A percentile compares a stretch with the other conserved stretches of the same genome.
These are phyloP conservation scores for Pissodes strobi DNA, from an alignment of 1,140 invertebrate species.

Conservation along the genomic window DNA sequence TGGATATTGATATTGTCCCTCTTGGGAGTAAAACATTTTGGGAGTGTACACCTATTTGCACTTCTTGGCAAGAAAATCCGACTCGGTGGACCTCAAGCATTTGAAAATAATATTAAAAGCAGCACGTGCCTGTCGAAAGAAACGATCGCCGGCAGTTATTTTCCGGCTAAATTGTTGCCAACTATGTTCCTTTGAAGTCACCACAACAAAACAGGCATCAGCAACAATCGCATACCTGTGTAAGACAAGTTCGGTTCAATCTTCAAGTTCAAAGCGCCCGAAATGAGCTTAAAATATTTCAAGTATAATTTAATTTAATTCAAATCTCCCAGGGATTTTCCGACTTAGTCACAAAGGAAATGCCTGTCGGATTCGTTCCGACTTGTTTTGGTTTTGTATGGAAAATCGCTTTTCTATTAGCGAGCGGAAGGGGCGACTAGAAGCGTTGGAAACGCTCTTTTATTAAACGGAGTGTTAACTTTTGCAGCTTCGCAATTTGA, in stretches of 20 bases:
- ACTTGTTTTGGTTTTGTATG: constrained; percentile 1
- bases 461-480: constrained; percentile 5
- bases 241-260: constrained; percentile 13
- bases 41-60: too few relatives aligned
- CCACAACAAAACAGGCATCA: constrained; percentile 5
- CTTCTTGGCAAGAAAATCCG: too few relatives aligned
- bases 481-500: too few relatives aligned
- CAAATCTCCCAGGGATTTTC: constrained; percentile 2
- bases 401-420: constrained; percentile 1
- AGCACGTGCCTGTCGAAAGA: too few relatives aligned
- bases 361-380: too few relatives aligned
- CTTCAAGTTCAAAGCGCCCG: constrained; percentile 9
- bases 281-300: constrained; percentile 12
- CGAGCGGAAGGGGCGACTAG: background rate
- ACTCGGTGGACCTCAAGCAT: too few relatives aligned
- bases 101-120: too few relatives aligned
- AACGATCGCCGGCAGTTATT: too few relatives aligned
- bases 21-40: too few relatives aligned
- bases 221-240: constrained; percentile 16
- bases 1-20: too few relatives aligned
- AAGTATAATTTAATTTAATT: constrained; percentile 9
- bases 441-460: background rate
- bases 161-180: background rate
- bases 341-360: constrained; percentile 11
- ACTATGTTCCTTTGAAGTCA: background rate